phyloP scores from a whole-genome alignment of 2,113 vertebrate genomes.

The Microtus montanus region DNA sequence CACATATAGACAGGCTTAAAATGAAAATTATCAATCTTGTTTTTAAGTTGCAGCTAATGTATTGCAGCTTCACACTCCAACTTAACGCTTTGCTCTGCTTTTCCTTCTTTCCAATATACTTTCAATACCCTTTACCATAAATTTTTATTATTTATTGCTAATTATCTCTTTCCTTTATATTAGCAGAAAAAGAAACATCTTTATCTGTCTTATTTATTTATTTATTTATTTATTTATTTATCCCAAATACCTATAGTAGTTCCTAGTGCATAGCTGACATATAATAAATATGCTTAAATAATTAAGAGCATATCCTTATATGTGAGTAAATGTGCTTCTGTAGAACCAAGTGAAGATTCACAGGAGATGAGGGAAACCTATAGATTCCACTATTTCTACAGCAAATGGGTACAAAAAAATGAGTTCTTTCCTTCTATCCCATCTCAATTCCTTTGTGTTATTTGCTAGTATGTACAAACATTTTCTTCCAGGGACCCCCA shows the following conservation, averaged over 20 bases:
- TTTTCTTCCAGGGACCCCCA: not conserved
- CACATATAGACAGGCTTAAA: not conserved
- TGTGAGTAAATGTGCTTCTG: slow-evolving; percentile 8
- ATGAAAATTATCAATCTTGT: not conserved
- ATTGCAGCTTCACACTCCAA: not conserved
- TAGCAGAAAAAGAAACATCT: not conserved
- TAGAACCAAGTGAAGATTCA: not conserved
- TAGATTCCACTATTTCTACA: not conserved
- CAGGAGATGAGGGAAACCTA: not conserved
- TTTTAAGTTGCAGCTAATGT: not conserved
- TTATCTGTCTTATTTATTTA: not conserved
- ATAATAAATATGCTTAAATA: slow-evolving; percentile 5
- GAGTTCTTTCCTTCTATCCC: not conserved
- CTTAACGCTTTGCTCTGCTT: not conserved
- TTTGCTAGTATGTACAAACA: not conserved
- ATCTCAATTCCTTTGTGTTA: not conserved
- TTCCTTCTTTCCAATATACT: not conserved
- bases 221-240: not conserved
- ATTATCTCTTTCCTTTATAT: not conserved
- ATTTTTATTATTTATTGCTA: not conserved
- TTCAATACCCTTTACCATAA: not conserved
- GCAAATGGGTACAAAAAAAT: not conserved
- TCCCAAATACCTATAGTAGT: not conserved
- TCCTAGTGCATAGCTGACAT: not conserved
- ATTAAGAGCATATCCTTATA: not conserved